Percentiles rank a stretch among this genome's conserved stretches.
Evolutionary conservation across 53 echinoderm and acorn worm species (phyloP).

Genomic region (Apostichopus leukothele): DNA sequence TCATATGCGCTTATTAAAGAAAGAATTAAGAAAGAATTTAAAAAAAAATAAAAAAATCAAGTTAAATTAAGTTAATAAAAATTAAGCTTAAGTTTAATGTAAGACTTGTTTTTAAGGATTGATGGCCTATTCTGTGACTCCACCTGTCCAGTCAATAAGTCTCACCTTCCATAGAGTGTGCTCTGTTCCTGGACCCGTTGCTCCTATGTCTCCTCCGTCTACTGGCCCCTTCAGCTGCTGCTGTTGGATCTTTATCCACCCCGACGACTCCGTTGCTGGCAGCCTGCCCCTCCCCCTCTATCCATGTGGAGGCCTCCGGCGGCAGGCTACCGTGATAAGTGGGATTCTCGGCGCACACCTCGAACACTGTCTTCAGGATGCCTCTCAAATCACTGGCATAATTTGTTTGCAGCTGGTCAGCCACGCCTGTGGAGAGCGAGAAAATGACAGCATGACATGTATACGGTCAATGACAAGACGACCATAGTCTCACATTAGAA

Average conservation of each 20-base stretch:
- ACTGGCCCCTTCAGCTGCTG: background rate
- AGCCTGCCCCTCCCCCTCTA: background rate
- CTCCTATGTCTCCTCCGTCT: conserved; percentile 57
- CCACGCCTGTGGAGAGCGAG: conserved; percentile 68
- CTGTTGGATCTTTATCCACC: conserved; percentile 5
- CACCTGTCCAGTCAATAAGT: too few relatives aligned
- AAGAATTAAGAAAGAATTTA: too few relatives aligned
- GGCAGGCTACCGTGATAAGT: conserved; percentile 11
- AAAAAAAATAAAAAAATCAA: too few relatives aligned
- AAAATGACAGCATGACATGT: too few relatives aligned
- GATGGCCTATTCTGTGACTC: too few relatives aligned
- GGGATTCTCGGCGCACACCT: conserved; percentile 65
- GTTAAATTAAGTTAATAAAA: too few relatives aligned
- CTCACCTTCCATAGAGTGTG: conserved; percentile 52
- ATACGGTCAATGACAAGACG: too few relatives aligned
- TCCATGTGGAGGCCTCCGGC: background rate
- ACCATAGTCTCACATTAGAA: too few relatives aligned
- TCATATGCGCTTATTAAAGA: too few relatives aligned
- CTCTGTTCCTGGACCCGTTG: conserved; percentile 58
- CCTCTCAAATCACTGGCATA: conserved; percentile 92
- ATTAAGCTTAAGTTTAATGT: too few relatives aligned
- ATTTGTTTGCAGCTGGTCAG: conserved; percentile 98
- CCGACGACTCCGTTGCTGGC: background rate
- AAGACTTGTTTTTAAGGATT: too few relatives aligned
- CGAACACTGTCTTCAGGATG: conserved; percentile 95